A percentile compares a stretch with the other conserved stretches of the same genome.
Evolutionary conservation across 2,113 vertebrate genomes (phyloP).

Genomic region (Chlorodrepanis virens): DNA sequence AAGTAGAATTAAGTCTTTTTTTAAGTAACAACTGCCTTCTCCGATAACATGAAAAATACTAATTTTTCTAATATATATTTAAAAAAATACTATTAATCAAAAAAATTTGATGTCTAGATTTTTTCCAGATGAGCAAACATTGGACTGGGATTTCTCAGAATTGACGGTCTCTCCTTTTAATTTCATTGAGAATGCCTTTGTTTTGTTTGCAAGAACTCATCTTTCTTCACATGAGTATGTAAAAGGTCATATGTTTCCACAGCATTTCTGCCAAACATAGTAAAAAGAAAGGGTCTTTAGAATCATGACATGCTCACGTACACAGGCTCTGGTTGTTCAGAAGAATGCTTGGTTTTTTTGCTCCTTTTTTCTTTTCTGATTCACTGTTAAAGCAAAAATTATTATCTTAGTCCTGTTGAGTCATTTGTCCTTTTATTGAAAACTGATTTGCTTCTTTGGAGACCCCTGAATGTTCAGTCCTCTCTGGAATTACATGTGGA

Average conservation of each 20-base stretch:
- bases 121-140: constrained; percentile 57
- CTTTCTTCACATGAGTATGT: constrained; percentile 20
- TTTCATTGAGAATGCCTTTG: constrained; percentile 32
- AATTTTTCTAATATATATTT: constrained; percentile 11
- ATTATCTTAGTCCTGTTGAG: background rate
- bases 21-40: constrained; percentile 5
- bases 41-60: background rate
- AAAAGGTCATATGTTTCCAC: constrained; percentile 57
- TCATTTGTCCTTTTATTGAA: background rate
- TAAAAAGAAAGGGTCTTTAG: constrained; percentile 9
- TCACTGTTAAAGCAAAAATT: background rate
- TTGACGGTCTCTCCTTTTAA: background rate
- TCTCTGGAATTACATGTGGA: background rate
- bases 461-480: background rate
- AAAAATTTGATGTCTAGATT: constrained; percentile 18
- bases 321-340: background rate
- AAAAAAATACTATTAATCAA: background rate
- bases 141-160: constrained; percentile 22
- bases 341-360: background rate
- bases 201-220: constrained; percentile 44
- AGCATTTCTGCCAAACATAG: constrained; percentile 30
- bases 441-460: background rate
- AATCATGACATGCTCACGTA: background rate
- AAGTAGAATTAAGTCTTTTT: background rate
- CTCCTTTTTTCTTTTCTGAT: background rate